Evolutionary conservation across 2,113 vertebrate genomes (phyloP).

Genomic region (Lonchura striata): DNA sequence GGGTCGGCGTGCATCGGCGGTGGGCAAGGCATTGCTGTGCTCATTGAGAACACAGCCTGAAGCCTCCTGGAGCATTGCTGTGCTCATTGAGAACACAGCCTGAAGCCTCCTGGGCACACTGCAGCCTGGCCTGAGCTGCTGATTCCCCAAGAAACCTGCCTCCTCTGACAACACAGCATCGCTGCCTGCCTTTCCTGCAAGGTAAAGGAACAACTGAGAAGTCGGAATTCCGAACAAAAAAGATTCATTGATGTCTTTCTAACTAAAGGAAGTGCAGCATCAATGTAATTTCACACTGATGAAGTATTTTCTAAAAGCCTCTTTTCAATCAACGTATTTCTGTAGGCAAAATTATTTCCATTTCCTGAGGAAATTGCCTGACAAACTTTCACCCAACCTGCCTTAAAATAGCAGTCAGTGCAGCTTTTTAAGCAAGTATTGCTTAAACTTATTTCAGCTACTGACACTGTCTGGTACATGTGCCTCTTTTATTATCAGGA

Average conservation of each 20-base stretch:
- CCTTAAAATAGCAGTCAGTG: conserved; percentile 50
- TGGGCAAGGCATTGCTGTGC: conserved; percentile 91
- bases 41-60: conserved; percentile 84
- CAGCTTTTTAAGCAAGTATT: not conserved
- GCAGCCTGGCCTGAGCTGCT: not conserved
- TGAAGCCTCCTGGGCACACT: conserved; percentile 16
- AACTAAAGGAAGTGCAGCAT: not conserved
- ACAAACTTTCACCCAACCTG: conserved; percentile 12
- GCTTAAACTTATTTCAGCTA: not conserved
- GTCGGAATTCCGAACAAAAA: not conserved
- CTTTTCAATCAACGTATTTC: not conserved
- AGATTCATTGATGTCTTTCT: not conserved
- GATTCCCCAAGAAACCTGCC: not conserved
- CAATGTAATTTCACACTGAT: not conserved
- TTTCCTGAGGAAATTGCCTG: conserved; percentile 14
- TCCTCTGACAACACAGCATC: not conserved
- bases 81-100: conserved; percentile 84
- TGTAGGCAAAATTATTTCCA: not conserved
- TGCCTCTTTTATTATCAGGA: not conserved
- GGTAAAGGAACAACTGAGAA: not conserved
- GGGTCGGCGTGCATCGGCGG: conserved; percentile 97
- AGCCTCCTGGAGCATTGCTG: conserved; percentile 76
- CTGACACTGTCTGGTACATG: not conserved
- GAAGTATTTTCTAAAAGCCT: not conserved
- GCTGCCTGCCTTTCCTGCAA: not conserved